phyloP scores from a whole-genome alignment of 2,113 vertebrate genomes.

The Vombatus ursinus region DNA sequence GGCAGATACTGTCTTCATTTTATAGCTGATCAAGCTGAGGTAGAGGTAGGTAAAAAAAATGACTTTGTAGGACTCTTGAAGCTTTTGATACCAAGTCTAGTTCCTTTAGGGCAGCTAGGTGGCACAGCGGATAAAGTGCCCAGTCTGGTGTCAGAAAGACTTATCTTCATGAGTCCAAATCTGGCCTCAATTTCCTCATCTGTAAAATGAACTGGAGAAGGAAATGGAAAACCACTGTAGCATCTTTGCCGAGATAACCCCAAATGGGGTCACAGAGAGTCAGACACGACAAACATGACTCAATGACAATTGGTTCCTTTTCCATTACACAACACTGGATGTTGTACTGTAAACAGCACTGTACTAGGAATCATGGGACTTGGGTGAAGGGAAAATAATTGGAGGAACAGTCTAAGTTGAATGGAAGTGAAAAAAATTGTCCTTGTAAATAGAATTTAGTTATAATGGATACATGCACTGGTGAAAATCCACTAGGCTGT shows the following conservation, averaged over 20 bases:
- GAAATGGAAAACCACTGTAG: too few relatives aligned
- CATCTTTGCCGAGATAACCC: too few relatives aligned
- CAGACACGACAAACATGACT: too few relatives aligned
- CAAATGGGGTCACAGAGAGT: too few relatives aligned
- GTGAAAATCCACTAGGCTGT: slow-evolving; percentile 10
- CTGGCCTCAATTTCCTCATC: too few relatives aligned
- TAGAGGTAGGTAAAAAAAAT: background rate
- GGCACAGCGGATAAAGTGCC: too few relatives aligned
- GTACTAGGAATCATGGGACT: background rate
- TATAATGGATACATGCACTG: background rate
- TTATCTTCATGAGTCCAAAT: too few relatives aligned
- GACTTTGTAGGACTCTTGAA: background rate
- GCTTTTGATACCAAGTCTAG: background rate
- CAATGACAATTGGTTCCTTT: background rate
- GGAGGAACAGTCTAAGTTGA: background rate
- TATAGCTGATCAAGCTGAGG: background rate
- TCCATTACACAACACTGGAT: background rate
- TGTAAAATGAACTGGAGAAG: too few relatives aligned
- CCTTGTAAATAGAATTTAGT: background rate
- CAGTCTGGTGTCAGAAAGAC: too few relatives aligned
- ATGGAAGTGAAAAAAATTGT: background rate
- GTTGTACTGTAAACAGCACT: background rate
- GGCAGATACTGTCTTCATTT: too few relatives aligned
- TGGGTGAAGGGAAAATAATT: background rate
- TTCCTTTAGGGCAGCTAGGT: background rate